phyloP scores from a whole-genome alignment of 2,797 vertebrate genomes.

The Mormyrus proboscirostris region DNA sequence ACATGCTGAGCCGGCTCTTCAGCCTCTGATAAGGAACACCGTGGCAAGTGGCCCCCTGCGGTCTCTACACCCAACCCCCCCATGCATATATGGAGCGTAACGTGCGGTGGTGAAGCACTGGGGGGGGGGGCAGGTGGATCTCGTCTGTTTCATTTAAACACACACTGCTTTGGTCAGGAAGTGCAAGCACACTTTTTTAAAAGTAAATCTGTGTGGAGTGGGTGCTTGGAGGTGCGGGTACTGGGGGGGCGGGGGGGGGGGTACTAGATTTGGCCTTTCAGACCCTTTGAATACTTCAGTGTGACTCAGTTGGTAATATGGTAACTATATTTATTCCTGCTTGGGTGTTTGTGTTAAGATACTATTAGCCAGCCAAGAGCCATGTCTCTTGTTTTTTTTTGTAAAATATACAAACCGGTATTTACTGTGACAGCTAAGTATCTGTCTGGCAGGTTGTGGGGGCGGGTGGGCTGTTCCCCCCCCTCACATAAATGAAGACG shows the following conservation, averaged over 20 bases:
- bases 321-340: not conserved
- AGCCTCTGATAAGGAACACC: not conserved
- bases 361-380: not conserved
- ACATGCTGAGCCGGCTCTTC: not conserved
- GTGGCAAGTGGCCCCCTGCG: not conserved
- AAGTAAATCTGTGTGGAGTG: not conserved
- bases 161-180: not conserved
- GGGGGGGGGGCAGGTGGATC: no score
- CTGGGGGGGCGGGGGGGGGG: no score
- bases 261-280: not conserved
- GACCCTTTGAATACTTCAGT: not conserved
- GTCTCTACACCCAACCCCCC: not conserved
- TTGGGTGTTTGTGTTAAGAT: not conserved
- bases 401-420: not conserved
- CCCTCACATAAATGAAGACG: not conserved
- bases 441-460: not conserved
- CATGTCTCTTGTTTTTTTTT: not conserved
- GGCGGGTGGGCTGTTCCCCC: not conserved
- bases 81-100: not conserved
- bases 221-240: not conserved
- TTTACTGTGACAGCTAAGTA: not conserved
- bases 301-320: not conserved
- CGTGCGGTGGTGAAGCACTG: not conserved
- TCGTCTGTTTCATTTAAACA: not conserved
- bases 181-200: not conserved